phyloP scores from a whole-genome alignment of 2,888 invertebrate species.

The Augochlorella aurata region DNA sequence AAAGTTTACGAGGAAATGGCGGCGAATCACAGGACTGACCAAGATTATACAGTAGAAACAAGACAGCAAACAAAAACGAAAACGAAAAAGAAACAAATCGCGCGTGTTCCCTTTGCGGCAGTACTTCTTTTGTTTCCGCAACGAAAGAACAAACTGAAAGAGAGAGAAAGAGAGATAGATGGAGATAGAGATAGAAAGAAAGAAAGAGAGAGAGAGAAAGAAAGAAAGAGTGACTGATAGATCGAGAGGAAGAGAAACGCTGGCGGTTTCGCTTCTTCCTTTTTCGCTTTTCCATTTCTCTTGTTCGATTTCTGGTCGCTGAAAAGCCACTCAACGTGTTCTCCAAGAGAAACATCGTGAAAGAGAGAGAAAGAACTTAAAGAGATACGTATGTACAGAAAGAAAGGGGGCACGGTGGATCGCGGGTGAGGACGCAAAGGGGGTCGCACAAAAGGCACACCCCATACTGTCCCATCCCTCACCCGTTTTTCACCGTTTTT shows the following conservation, averaged over 20 bases:
- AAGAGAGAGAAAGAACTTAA: conserved; percentile 61
- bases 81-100: background rate
- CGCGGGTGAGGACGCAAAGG: conserved; percentile 63
- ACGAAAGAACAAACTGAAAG: background rate
- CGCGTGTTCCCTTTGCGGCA: conserved; percentile 13
- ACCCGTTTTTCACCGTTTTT: conserved; percentile 50
- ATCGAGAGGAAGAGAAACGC: background rate
- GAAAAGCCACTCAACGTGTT: conserved; percentile 50
- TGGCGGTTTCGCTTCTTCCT: background rate
- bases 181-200: background rate
- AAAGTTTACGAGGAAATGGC: background rate
- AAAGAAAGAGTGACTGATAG: background rate
- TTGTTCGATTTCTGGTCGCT: conserved; percentile 35
- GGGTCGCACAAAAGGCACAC: conserved; percentile 15
- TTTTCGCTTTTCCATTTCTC: conserved; percentile 6
- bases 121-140: background rate
- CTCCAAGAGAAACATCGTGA: conserved; percentile 65
- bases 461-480: conserved; percentile 61
- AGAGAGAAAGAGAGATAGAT: background rate
- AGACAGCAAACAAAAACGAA: conserved; percentile 2
- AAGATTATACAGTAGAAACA: conserved; percentile 68
- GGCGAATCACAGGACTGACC: conserved; percentile 74
- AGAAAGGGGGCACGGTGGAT: conserved; percentile 32
- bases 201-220: background rate
- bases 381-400: conserved; percentile 62